These are phyloP conservation scores for Sebastes iracundus DNA, from an alignment of 2,797 vertebrate species.

Conservation along the genomic window DNA sequence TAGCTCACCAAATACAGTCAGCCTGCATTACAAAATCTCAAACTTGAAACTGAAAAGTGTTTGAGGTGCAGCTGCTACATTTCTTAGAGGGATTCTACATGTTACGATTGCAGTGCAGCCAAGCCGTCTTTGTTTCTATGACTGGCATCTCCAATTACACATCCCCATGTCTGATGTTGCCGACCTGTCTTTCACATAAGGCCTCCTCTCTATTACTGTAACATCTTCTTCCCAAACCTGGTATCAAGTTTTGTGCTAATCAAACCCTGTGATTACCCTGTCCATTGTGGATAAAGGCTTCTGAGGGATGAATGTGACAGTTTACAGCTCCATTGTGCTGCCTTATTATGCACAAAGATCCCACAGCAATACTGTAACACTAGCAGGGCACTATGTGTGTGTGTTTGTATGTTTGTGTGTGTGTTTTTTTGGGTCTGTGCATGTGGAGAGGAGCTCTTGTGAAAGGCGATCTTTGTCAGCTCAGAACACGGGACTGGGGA, in stretches of 20 bases:
- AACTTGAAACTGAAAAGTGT: neutral
- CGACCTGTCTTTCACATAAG: constrained; percentile 25
- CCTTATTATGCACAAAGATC: constrained; percentile 59
- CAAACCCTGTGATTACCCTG: constrained; percentile 55
- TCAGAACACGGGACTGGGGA: constrained; percentile 58
- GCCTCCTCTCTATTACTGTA: neutral
- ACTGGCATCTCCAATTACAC: constrained; percentile 26
- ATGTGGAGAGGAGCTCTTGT: constrained; percentile 46
- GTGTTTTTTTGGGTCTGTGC: constrained; percentile 11
- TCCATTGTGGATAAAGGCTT: constrained; percentile 46
- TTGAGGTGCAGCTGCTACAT: neutral
- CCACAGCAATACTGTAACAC: constrained; percentile 65
- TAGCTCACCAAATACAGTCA: neutral
- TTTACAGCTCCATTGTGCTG: constrained; percentile 58
- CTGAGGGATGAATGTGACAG: constrained; percentile 67
- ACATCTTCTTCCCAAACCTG: constrained; percentile 20
- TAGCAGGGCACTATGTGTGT: constrained; percentile 38
- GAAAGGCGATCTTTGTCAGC: constrained; percentile 82
- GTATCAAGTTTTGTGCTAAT: constrained; percentile 57
- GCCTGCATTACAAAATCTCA: neutral
- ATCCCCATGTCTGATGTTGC: constrained; percentile 30
- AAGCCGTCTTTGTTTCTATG: neutral
- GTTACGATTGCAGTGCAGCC: neutral
- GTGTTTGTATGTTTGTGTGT: constrained; percentile 9
- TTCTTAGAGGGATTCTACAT: neutral